Evolutionary conservation across 2,797 vertebrate species (phyloP), one percentile per base, ranked within the genome.

Genomic region (Brachymystax lenok): DNA sequence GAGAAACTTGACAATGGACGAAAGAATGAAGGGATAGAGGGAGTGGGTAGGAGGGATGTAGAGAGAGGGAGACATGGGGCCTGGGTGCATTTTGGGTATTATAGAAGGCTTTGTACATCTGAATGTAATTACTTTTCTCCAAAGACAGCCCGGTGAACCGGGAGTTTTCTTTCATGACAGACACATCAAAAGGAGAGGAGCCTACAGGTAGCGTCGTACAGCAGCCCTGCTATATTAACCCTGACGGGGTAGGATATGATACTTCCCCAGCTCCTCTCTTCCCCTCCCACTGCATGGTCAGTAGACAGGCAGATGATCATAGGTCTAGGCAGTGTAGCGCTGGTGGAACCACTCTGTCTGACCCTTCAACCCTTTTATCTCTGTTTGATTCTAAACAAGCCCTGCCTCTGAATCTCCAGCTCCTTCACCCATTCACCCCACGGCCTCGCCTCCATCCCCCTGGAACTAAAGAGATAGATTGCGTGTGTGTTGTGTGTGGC

Each of bases 51-150:
- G 10, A 46, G 40, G 12, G 40, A 46, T 46, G 40, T 10, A 46
- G 40, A 33, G 33, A 46, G 40, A 46, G 40, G 10, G 12, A 3
- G 40, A 12, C 40, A 12, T n/a, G 21, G 46, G 40, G 19, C 17
- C 19, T 46, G 12, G 46, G 40, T 70, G 69, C 46, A 71, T 71
- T 51, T 71, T 14, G 46, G 67, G 46, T 51, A 71, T 52, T 71
- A 71, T 28, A 51, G 69, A 52, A 71, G 21, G 69, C 21, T 71
- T 71, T 71, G 69, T 51, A 71, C 46, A 35, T 51, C 69, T 27
- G 46, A 71, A 71, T 51, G 46, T 71, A 71, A 71, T 52, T 52
- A 52, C 13, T 51, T 71, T 71, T 35, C 46, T 71, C 21, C n/a
- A 24, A 71, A 71, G 46, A 28, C 50, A 27, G 14, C 21, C 21